Base-by-base conservation (phyloP, 2,113 vertebrate species). In the Lipophrys pholis region DNA sequence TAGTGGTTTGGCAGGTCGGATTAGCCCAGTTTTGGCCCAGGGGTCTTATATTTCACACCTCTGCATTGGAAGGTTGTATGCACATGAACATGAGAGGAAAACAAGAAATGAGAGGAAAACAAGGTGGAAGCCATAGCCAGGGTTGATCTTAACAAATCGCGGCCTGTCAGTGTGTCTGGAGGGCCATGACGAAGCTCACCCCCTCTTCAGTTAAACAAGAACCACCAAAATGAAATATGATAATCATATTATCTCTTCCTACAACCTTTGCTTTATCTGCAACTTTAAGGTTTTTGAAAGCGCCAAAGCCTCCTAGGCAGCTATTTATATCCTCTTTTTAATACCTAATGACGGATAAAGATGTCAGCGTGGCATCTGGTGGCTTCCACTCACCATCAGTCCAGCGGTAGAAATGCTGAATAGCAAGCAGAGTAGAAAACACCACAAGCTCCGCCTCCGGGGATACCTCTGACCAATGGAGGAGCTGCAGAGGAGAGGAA, bases 381-480 rank as follows among this genome's bases (percentile, higher is more conserved):
- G 10, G 14, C 4, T 5, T 62, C 6, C 7, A 94, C 95, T 96
- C 85, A 97, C 96, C 81, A 95, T 95, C 82, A 96, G 90, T 42
- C 95, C 96, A 14, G 95, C 96, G 40, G 95, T 94, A 51, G 94
- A 94, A 74, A 96, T 70, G 76, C 94, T 95, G 88, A 96, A 95
- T 2, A 97, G 84, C 79, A 97, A 88, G 69, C 96, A 96, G 79
- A 97, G 90, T 81, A 97, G 88, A 88, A 96, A 96, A 85, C 95
- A 97, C 92, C 95, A 96, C 83, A 96, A 66, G 82, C 96, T 96
- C 90, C 95, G 94, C 89, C 96, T 96, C 82, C 96, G 87, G 30
- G 96, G 96, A 81, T 97, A 97, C 72, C 95, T 87, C 88, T 95
- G 94, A 67, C 96, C 96, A 90, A 97, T 96, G 52, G 96, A 97